phyloP scores from a whole-genome alignment of 2,888 invertebrate genomes.

The Empis stercorea region DNA sequence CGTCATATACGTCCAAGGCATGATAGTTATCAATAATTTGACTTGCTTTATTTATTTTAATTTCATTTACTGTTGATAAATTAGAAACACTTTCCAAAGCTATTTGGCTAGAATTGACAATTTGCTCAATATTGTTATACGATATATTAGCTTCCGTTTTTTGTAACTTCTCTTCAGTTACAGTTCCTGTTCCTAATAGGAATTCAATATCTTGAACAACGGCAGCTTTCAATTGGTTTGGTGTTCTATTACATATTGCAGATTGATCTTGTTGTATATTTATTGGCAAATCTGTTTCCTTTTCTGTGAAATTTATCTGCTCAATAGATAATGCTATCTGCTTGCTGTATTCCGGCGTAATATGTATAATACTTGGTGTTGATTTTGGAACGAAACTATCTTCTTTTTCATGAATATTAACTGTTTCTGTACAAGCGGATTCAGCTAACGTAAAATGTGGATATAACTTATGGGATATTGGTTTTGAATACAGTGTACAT shows the following conservation, averaged over 20 bases:
- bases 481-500: constrained; percentile 11
- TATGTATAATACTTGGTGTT: constrained; percentile 11
- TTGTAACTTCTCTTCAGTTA: constrained; percentile 13
- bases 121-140: constrained; percentile 29
- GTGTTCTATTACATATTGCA: constrained; percentile 20
- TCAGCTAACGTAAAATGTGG: constrained; percentile 44
- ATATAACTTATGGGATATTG: constrained; percentile 35
- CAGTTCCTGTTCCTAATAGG: constrained; percentile 32
- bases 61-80: too few relatives aligned
- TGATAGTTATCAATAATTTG: too few relatives aligned
- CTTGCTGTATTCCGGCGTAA: constrained; percentile 23
- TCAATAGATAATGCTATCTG: constrained; percentile 48
- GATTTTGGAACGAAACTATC: constrained; percentile 13
- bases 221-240: constrained; percentile 37
- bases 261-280: constrained; percentile 24
- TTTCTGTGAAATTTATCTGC: constrained; percentile 51
- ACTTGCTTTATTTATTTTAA: too few relatives aligned
- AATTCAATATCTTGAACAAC: constrained; percentile 38
- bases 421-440: constrained; percentile 46
- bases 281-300: constrained; percentile 43
- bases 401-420: constrained; percentile 54
- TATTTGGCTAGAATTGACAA: constrained; percentile 12
- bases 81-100: constrained; percentile 1
- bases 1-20: too few relatives aligned
- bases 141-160: constrained; percentile 29